Evolutionary conservation across 2,888 invertebrate species (phyloP).

Genomic region (Eilema sororculum): DNA sequence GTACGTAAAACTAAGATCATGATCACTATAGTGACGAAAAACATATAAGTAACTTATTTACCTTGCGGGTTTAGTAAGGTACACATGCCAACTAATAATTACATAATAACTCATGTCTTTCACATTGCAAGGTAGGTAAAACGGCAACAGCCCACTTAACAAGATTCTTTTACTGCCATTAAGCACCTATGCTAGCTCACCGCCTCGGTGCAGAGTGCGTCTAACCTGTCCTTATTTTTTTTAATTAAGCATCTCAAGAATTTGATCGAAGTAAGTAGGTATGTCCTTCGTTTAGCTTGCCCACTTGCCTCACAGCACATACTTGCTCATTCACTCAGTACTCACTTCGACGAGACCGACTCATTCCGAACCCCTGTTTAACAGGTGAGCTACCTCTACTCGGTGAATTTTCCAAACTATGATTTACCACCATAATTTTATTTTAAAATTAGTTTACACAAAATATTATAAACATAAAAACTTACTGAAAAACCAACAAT

Average conservation of each 20-base stretch:
- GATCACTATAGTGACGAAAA: no score
- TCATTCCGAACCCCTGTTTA: no score
- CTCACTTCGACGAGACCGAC: background rate
- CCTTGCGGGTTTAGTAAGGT: no score
- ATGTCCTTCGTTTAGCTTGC: background rate
- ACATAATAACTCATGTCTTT: no score
- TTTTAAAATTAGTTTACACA: background rate
- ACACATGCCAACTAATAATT: no score
- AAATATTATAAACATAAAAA: slow-evolving; percentile 14
- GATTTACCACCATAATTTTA: background rate
- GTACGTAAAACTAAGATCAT: no score
- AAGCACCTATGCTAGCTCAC: background rate
- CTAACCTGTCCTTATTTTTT: background rate
- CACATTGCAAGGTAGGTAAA: no score
- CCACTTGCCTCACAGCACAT: background rate
- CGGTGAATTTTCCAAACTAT: background rate
- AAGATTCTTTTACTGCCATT: background rate
- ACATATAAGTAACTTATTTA: no score
- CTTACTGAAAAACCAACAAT: slow-evolving; percentile 90
- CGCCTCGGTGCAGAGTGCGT: background rate
- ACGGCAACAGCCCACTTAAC: background rate
- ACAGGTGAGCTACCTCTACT: background rate
- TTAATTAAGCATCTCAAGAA: background rate
- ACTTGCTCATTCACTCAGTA: background rate
- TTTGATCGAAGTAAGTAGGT: background rate